Base-by-base conservation (phyloP, 2,113 vertebrate species). In the Lagenorhynchus albirostris region DNA sequence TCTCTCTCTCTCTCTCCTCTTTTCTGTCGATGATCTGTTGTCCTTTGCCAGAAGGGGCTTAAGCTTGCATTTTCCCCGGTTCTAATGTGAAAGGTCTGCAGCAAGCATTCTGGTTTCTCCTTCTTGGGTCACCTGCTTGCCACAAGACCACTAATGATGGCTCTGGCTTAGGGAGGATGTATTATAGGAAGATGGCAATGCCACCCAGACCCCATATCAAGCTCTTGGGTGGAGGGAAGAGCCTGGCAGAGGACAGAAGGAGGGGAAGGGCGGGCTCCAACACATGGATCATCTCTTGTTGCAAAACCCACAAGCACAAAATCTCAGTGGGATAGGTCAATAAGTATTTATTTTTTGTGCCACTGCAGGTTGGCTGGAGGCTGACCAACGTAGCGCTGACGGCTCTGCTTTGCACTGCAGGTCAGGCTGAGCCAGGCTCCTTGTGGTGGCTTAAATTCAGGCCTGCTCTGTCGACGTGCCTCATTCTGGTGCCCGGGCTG, bases 341-440 rank as follows among this genome's bases (percentile, higher is more conserved):
- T 50, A 47, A 26, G 6, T 3, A 55, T 26, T 76, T 60, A 11
- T 10, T 38, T 68, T 80, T 71, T 25, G 65, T n/a, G 25, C 11
- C 26, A 12, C 11, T 67, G 86, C 21, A 55, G 41, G 41, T 5
- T 73, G 77, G 44, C 33, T 58, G 58, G 58, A 71, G 33, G n/a
- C 65, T 71, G 77, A 58, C 31, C 1, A 0, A 3, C 33, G 23
- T 0, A 17, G 83, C 14, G 6, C 14, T 3, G 6, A 31, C 0
- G 11, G n/a, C 17, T 21, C 60, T 44, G 71, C 65, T 89, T 60
- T 50, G 38, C 10, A 31, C 58, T 85, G 13, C 65, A 70, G 65
- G 38, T 53, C 10, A 17, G 71, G 44, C 83, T 89, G 44, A 25
- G 4, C 33, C 29, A 9, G 5, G 50, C 44, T 79, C 47, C 50